phyloP scores from a whole-genome alignment of 2,888 invertebrate species.

The Prenolepis imparis region DNA sequence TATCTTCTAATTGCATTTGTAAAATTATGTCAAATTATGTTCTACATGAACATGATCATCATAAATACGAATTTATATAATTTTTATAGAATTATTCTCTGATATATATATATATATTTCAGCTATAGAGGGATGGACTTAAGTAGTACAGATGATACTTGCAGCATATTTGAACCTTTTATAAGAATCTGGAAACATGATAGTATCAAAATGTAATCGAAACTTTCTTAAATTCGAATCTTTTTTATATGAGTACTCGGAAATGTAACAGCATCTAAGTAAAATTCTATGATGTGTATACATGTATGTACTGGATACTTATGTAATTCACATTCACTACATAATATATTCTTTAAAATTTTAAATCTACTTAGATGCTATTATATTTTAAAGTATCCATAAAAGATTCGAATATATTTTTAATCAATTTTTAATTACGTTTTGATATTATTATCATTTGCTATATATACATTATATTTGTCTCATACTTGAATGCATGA shows the following conservation, averaged over 20 bases:
- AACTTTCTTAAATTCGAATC: slow-evolving; percentile 14
- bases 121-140: not conserved
- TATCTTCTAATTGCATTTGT: not conserved
- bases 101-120: slow-evolving; percentile 24
- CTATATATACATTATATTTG: not conserved
- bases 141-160: not conserved
- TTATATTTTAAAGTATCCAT: not conserved
- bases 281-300: not conserved
- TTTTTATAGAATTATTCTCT: slow-evolving; percentile 7
- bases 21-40: slow-evolving; percentile 5
- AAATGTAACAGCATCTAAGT: not conserved
- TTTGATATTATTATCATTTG: slow-evolving; percentile 13
- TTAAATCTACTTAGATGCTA: not conserved
- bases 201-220: slow-evolving; percentile 16
- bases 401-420: slow-evolving; percentile 26
- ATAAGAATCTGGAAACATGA: not conserved
- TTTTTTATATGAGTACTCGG: not conserved
- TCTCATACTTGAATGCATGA: not conserved
- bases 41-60: not conserved
- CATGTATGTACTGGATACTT: not conserved
- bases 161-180: not conserved
- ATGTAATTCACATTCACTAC: not conserved
- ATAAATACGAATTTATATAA: not conserved
- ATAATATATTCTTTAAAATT: not conserved
- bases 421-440: not conserved